These are phyloP conservation scores for Silurus lanzhouensis DNA, from an alignment of 2,797 vertebrate genomes.

Conservation along the genomic window DNA sequence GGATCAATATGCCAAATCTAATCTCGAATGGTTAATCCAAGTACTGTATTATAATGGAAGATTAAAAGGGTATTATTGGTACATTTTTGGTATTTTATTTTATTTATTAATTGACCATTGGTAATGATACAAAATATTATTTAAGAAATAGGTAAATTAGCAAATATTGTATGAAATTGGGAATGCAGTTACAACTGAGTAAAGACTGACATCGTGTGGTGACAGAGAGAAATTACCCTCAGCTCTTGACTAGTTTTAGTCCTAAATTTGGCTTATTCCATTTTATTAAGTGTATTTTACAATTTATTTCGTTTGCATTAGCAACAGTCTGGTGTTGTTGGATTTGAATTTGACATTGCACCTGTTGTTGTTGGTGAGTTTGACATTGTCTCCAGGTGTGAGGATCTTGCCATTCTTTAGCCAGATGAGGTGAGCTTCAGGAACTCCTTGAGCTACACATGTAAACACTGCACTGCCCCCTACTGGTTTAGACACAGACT, in stretches of 20 bases:
- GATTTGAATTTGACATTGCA: slow-evolving; percentile 62
- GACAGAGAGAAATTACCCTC: slow-evolving; percentile 10
- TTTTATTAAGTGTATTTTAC: neutral
- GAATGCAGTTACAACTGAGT: neutral
- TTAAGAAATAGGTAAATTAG: no score
- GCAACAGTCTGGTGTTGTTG: slow-evolving; percentile 50
- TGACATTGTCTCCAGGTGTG: slow-evolving; percentile 60
- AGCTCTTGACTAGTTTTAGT: neutral
- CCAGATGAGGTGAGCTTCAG: slow-evolving; percentile 65
- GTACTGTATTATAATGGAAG: neutral
- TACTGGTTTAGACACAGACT: slow-evolving; percentile 63
- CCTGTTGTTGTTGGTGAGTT: slow-evolving; percentile 68
- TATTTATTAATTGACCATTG: no score
- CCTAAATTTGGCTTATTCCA: neutral
- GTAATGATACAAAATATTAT: no score
- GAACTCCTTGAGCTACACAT: slow-evolving; percentile 64
- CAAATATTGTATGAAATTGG: neutral
- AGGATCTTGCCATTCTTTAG: slow-evolving; percentile 68
- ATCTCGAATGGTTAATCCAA: neutral
- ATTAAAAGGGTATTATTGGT: neutral
- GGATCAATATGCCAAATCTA: neutral
- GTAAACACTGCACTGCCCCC: slow-evolving; percentile 67
- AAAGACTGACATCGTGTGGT: slow-evolving; percentile 56
- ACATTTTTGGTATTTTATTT: neutral
- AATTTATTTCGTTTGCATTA: neutral